Evolutionary conservation across 2,888 invertebrate genomes (phyloP), one percentile per base, ranked within the genome.

Genomic region (Hirtodrosophila histrioides): DNA sequence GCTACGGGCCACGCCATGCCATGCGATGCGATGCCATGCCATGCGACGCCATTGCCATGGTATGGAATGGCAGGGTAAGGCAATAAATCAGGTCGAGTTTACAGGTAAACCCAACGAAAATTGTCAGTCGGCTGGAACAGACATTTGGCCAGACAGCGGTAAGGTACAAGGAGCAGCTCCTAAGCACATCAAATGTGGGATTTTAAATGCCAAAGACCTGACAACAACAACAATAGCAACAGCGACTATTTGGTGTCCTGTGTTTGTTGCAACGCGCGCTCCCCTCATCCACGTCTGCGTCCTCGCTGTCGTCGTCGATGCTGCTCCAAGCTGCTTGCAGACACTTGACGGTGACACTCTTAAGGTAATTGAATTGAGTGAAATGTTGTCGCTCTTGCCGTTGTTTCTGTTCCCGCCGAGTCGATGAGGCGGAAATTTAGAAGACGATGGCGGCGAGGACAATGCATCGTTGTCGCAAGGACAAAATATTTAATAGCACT

Each of bases 341-440:
- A 80, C 83, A 86, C 86, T 84, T 80, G 83, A 86, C 70, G 75
- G 72, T 73, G 88, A 86, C 78, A 86, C 87, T 89, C 87, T 90
- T 88, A 90, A 81, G 85, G 78, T 88, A 89, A 89, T 89, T 89
- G 90, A 89, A 89, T 90, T 89, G 88, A 79, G 86, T 81, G 89
- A 88, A 84, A 84, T 82, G 84, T 82, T 86, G 86, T 76, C 74
- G 72, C 67, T 70, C 64, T 53, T 33, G 50, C 17, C 48, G 55
- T 58, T 63, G 43, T 46, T 53, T 48, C 51, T 62, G 51, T 57
- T 81, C 58, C 51, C 67, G 55, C 56, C 66, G 61, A 78, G 51
- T 66, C 87, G 86, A 82, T 74, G 76, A 87, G 74, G 68, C 66
- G 75, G 81, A 87, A 77, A 85, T 87, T 87, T 72, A 72, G 75